Conservation (phyloP, 2,888 invertebrate genomes). For the Polymixis lichenea region DNA sequence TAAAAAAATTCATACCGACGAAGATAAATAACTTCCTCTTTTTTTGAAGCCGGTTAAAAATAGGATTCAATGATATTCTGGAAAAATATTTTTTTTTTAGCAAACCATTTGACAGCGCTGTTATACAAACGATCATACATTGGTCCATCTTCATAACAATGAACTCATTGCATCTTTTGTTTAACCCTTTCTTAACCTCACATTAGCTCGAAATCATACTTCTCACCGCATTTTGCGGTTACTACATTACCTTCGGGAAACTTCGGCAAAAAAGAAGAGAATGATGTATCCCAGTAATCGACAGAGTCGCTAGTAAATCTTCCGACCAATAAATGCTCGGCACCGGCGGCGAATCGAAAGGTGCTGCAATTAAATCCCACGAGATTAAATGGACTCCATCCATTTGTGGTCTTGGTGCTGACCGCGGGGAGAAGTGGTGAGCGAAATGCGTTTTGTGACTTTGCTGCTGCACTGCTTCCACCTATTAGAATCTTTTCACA, state of each 20-base stretch:
- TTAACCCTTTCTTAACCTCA: constrained; percentile 4
- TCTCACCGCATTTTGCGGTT: constrained; percentile 54
- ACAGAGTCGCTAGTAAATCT: constrained; percentile 81
- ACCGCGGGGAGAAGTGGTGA: constrained; percentile 65
- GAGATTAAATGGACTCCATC: constrained; percentile 88
- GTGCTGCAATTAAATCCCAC: constrained; percentile 87
- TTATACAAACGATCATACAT: too few species aligned
- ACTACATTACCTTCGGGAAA: constrained; percentile 44
- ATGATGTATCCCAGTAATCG: constrained; percentile 65
- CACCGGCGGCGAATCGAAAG: constrained; percentile 81
- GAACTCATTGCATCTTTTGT: constrained; percentile 15
- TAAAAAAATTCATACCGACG: too few species aligned
- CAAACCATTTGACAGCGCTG: not conserved
- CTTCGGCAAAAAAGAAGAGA: constrained; percentile 55
- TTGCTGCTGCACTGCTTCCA: not conserved
- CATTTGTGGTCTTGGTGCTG: constrained; percentile 83
- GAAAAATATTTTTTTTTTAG: not conserved
- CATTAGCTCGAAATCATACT: constrained; percentile 32
- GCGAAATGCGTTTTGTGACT: constrained; percentile 16
- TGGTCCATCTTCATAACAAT: constrained; percentile 9
- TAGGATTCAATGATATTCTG: not conserved
- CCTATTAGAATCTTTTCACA: not conserved
- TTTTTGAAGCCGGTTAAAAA: too few species aligned
- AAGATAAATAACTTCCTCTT: too few species aligned
- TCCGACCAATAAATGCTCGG: constrained; percentile 82